These are phyloP conservation scores for Lutjanus argentimaculatus DNA, from an alignment of 2,797 vertebrate genomes.

Conservation along the genomic window DNA sequence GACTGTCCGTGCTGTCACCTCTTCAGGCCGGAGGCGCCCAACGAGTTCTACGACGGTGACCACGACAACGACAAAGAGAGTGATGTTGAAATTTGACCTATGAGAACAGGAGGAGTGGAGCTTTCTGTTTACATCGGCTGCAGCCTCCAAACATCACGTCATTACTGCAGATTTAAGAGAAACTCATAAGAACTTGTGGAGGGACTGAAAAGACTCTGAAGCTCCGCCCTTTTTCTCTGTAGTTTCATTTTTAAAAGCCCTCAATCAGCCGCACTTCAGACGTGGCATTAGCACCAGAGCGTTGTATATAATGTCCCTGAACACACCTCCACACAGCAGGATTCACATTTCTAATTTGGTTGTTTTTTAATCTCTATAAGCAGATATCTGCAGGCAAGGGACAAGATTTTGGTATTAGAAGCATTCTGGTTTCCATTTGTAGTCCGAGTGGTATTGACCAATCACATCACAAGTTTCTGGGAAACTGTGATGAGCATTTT, in stretches of 20 bases:
- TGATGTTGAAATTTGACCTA: constrained; percentile 94
- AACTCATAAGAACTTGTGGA: neutral
- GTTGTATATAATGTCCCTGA: neutral
- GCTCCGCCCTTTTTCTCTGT: neutral
- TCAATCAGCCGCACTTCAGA: neutral
- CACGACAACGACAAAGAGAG: constrained; percentile 99
- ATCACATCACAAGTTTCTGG: too few relatives aligned
- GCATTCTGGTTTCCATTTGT: too few relatives aligned
- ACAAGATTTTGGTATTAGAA: too few relatives aligned
- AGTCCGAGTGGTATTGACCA: too few relatives aligned
- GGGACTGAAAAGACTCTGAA: constrained; percentile 21
- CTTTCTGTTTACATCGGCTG: neutral
- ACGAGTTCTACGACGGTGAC: constrained; percentile 97
- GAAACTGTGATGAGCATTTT: too few relatives aligned
- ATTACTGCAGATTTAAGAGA: neutral
- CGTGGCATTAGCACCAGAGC: neutral
- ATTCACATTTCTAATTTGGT: neutral
- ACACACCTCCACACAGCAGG: neutral
- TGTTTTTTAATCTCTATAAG: neutral
- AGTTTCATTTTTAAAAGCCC: neutral
- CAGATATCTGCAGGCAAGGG: too few relatives aligned
- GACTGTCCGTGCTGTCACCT: neutral
- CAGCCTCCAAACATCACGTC: neutral
- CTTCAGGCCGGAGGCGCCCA: constrained; percentile 94
- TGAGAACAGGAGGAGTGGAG: neutral